Evolutionary conservation across 2,113 vertebrate genomes (phyloP).

Genomic region (Zapornia atra): DNA sequence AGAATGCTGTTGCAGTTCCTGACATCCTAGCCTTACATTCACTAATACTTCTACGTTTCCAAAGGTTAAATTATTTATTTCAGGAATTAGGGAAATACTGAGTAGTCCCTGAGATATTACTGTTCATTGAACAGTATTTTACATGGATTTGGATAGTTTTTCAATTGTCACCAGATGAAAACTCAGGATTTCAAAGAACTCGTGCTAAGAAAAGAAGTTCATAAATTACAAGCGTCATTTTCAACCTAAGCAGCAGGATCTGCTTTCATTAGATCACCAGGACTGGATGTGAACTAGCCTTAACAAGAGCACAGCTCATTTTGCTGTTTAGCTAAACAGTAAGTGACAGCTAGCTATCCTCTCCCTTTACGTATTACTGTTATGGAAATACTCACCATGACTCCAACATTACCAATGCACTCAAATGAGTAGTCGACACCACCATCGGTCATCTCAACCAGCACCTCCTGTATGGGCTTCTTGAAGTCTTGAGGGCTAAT

Average conservation of each 20-base stretch:
- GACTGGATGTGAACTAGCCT: neutral
- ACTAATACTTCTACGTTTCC: neutral
- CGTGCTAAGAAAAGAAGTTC: neutral
- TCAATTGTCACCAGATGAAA: neutral
- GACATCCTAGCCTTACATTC: neutral
- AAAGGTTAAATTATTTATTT: neutral
- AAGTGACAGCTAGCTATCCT: neutral
- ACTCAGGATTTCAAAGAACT: neutral
- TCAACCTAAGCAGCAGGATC: neutral
- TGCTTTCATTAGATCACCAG: neutral
- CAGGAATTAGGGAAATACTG: neutral
- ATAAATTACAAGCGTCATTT: neutral
- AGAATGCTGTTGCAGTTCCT: neutral
- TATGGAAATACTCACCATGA: constrained; percentile 74
- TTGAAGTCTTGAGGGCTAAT: constrained; percentile 77
- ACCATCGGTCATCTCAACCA: constrained; percentile 78
- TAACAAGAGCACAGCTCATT: neutral
- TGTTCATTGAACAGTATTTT: neutral
- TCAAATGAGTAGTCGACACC: constrained; percentile 84
- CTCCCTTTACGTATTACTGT: neutral
- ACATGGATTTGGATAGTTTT: neutral
- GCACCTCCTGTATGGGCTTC: constrained; percentile 81
- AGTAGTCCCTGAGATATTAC: neutral
- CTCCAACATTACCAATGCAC: constrained; percentile 80
- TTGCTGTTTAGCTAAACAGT: neutral